These are phyloP conservation scores for Lissonota sp. DNA, from an alignment of 2,888 invertebrate genomes.

Conservation along the genomic window DNA sequence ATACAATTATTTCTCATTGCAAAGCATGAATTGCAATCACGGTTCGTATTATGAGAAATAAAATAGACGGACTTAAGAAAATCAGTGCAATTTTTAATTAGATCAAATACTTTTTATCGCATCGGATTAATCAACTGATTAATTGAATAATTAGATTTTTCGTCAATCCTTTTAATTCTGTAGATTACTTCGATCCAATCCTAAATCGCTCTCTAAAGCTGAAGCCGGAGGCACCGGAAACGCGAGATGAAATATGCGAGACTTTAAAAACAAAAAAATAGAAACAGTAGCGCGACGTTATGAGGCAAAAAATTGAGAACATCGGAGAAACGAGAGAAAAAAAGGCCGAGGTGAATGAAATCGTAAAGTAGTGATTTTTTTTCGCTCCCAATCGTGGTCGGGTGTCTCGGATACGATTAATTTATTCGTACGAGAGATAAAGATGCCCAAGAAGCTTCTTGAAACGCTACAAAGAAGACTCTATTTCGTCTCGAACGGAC, in stretches of 20 bases:
- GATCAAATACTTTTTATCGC: too few relatives aligned
- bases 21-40: background rate
- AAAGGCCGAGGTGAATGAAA: background rate
- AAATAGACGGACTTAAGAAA: too few relatives aligned
- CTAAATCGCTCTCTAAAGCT: background rate
- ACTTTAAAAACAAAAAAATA: conserved; percentile 4
- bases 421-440: background rate
- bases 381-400: background rate
- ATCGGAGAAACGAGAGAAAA: background rate
- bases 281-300: background rate
- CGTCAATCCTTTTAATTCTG: background rate
- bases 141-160: background rate
- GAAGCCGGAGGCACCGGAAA: too few relatives aligned
- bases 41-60: background rate
- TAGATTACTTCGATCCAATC: too few relatives aligned
- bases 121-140: background rate
- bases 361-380: background rate
- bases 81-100: background rate
- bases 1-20: conserved; percentile 6
- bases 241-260: background rate
- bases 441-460: background rate
- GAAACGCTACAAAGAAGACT: conserved; percentile 25
- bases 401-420: background rate
- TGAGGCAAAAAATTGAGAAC: background rate
- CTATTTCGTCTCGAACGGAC: conserved; percentile 14